Conservation (phyloP, 2,113 vertebrate species). For the Sceloporus undulatus region DNA sequence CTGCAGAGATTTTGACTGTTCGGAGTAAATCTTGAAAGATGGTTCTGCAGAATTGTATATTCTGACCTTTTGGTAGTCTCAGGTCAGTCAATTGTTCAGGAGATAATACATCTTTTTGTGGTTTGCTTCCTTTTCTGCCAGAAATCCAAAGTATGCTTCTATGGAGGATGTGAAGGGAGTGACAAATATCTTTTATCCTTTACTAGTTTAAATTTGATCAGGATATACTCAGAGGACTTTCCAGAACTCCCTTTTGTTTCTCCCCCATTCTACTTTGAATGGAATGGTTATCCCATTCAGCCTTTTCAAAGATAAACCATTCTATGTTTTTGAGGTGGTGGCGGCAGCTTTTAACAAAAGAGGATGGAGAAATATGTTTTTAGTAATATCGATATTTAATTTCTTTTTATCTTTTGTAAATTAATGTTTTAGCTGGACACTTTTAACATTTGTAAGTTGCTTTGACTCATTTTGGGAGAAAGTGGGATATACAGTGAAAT, state of each 20-base stretch:
- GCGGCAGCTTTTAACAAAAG: not conserved
- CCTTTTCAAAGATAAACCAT: not conserved
- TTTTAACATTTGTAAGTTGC: too few species aligned
- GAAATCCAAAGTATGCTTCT: not conserved
- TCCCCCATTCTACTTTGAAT: not conserved
- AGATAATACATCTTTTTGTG: not conserved
- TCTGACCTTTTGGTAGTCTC: not conserved
- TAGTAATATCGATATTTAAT: too few species aligned
- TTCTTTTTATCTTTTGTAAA: too few species aligned
- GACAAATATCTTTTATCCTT: not conserved
- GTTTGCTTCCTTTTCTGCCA: not conserved
- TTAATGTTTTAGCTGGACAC: too few species aligned
- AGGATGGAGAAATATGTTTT: too few species aligned
- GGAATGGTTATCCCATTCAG: not conserved
- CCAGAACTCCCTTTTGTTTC: not conserved
- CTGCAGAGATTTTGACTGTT: not conserved
- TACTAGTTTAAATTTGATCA: not conserved
- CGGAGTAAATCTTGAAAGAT: not conserved
- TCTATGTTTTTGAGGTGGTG: not conserved
- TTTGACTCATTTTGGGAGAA: too few species aligned
- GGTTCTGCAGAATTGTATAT: not conserved
- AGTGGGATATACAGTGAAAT: too few species aligned
- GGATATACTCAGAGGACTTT: not conserved
- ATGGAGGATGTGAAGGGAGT: not conserved
- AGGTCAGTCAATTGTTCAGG: not conserved